Percentiles rank a stretch among this genome's conserved stretches.
Evolutionary conservation across 2,797 vertebrate species (phyloP).

Genomic region (Acrocephalus scirpaceus): DNA sequence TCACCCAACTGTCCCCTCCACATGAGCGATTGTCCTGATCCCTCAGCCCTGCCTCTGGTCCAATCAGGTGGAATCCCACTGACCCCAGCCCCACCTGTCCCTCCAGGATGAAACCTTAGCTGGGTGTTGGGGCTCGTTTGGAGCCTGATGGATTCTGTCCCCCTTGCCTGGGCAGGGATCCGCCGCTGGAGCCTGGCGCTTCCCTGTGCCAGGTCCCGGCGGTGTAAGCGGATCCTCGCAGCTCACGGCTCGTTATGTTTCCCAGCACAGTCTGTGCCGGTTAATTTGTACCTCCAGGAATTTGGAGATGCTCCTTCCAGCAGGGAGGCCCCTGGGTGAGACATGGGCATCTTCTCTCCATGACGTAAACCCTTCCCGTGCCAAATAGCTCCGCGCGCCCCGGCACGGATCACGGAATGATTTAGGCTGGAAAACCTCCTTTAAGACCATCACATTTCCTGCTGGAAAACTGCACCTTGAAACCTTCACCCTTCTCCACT

Average conservation of each 20-base stretch:
- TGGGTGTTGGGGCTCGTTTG: background rate
- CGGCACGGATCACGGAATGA: accelerated
- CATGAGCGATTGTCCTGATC: accelerated
- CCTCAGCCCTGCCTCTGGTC: background rate
- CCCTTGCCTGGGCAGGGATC: background rate
- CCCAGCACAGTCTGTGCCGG: slow-evolving; percentile 59
- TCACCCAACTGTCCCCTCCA: accelerated
- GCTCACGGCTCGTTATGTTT: slow-evolving; percentile 19
- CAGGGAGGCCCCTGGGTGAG: slow-evolving; percentile 36
- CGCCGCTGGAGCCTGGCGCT: background rate
- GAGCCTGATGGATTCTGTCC: background rate
- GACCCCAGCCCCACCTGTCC: background rate
- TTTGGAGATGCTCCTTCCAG: slow-evolving; percentile 56
- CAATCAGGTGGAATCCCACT: background rate
- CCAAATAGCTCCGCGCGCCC: background rate
- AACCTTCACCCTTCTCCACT: background rate
- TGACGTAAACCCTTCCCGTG: background rate
- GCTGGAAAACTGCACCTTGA: background rate
- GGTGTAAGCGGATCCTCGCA: slow-evolving; percentile 42
- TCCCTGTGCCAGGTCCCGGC: background rate
- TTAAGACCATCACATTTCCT: background rate
- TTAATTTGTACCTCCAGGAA: slow-evolving; percentile 53
- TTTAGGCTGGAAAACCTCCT: background rate
- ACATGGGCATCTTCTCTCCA: background rate
- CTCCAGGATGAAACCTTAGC: slow-evolving; percentile 26